Percentiles rank a stretch among this genome's conserved stretches.
Conservation (phyloP, 1,140 invertebrate genomes). For the Hydropsyche tenuis region DNA sequence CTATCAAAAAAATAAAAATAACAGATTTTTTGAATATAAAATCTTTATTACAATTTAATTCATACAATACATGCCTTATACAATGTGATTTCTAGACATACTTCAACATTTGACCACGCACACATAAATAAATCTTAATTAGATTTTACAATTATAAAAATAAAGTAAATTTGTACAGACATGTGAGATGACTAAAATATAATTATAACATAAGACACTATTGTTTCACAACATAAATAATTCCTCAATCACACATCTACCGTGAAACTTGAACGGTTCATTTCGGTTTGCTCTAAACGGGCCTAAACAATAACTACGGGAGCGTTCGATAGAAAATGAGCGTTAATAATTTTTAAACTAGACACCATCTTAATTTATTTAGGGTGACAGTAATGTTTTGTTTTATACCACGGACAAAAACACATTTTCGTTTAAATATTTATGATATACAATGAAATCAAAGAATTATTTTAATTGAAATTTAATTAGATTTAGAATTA, state of each 20-base stretch:
- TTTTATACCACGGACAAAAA: conserved; percentile 10
- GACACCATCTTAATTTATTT: conserved; percentile 33
- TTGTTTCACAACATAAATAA: conserved; percentile 33
- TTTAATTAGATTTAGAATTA: conserved; percentile 9
- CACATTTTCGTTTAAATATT: conserved; percentile 1
- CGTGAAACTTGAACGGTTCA: background rate
- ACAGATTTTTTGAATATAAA: conserved; percentile 35
- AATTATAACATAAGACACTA: conserved; percentile 35
- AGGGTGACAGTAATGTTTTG: background rate
- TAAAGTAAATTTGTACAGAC: conserved; percentile 28
- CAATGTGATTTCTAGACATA: conserved; percentile 22
- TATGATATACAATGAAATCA: conserved; percentile 18
- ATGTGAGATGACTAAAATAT: conserved; percentile 28
- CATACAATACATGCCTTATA: conserved; percentile 31
- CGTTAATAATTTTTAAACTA: conserved; percentile 14
- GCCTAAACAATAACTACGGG: conserved; percentile 13
- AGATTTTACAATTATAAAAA: conserved; percentile 22
- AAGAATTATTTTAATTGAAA: conserved; percentile 17
- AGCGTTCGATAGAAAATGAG: conserved; percentile 18
- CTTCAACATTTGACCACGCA: conserved; percentile 17
- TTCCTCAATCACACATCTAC: conserved; percentile 29
- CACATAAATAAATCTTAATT: conserved; percentile 27
- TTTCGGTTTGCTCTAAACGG: conserved; percentile 13
- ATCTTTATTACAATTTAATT: conserved; percentile 34
- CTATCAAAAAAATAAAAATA: too few relatives aligned